Percentiles rank a stretch among this genome's conserved stretches.
phyloP scores from a whole-genome alignment of 2,113 vertebrate genomes.

The Casuarius casuarius region DNA sequence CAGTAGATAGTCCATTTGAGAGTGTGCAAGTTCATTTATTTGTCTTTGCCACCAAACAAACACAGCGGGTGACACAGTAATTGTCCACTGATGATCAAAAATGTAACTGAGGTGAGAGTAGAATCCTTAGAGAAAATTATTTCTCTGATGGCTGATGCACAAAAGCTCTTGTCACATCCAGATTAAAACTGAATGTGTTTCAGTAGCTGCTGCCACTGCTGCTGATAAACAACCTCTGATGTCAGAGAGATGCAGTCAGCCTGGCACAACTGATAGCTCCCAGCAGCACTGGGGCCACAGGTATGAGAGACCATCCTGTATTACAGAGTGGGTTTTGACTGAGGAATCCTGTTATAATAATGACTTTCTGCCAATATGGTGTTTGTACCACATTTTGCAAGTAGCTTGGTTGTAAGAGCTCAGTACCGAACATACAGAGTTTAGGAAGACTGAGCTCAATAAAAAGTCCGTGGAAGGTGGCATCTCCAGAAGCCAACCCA shows the following conservation, averaged over 20 bases:
- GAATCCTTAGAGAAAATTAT: background rate
- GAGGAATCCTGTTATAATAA: background rate
- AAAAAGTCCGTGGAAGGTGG: background rate
- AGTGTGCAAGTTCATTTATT: background rate
- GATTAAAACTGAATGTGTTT: background rate
- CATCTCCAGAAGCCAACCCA: background rate
- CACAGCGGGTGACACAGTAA: background rate
- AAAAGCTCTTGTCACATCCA: background rate
- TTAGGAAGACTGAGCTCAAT: background rate
- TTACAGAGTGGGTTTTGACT: background rate
- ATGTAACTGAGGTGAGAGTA: background rate
- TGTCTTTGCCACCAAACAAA: background rate
- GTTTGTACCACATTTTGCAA: background rate
- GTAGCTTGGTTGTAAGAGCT: background rate
- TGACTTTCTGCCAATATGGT: background rate
- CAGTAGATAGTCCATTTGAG: background rate
- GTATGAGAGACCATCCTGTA: background rate
- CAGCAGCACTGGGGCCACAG: background rate
- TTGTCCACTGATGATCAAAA: background rate
- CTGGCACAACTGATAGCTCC: background rate
- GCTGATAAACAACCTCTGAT: background rate
- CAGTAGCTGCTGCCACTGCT: background rate
- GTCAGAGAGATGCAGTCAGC: background rate
- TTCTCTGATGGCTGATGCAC: background rate
- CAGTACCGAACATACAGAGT: background rate